Percentiles rank a stretch among this genome's conserved stretches.
Evolutionary conservation across 2,797 vertebrate genomes (phyloP).

Genomic region (Fratercula arctica): DNA sequence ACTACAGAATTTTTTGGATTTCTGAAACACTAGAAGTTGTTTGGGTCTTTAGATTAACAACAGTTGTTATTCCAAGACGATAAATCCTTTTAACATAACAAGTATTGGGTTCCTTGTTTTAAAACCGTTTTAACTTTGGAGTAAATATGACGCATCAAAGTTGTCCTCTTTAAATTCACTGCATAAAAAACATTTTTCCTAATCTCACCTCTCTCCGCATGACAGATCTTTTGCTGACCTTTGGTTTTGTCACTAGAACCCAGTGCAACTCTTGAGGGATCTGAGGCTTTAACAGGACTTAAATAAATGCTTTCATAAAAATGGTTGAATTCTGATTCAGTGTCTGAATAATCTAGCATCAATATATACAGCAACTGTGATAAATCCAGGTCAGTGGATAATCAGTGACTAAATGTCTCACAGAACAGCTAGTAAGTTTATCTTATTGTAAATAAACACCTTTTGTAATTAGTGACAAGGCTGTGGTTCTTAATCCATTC

Average conservation of each 20-base stretch:
- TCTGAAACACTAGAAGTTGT: background rate
- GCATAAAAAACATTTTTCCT: background rate
- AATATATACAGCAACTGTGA: background rate
- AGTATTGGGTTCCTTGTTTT: background rate
- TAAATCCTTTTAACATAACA: background rate
- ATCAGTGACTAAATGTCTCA: background rate
- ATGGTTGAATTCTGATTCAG: background rate
- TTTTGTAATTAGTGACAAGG: background rate
- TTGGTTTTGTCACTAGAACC: background rate
- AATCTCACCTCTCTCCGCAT: background rate
- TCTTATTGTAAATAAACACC: background rate
- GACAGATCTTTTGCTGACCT: background rate
- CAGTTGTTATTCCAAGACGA: background rate
- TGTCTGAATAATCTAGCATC: background rate
- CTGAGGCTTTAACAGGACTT: background rate
- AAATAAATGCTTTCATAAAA: background rate
- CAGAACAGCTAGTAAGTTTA: background rate
- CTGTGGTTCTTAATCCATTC: background rate
- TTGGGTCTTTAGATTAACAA: background rate
- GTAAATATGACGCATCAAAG: background rate
- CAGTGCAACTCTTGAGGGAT: background rate
- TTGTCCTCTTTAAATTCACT: background rate
- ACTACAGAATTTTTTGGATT: background rate
- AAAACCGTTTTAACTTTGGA: background rate
- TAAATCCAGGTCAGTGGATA: background rate